Evolutionary conservation across 2,113 vertebrate genomes (phyloP).

Genomic region (Marmota flaviventris): DNA sequence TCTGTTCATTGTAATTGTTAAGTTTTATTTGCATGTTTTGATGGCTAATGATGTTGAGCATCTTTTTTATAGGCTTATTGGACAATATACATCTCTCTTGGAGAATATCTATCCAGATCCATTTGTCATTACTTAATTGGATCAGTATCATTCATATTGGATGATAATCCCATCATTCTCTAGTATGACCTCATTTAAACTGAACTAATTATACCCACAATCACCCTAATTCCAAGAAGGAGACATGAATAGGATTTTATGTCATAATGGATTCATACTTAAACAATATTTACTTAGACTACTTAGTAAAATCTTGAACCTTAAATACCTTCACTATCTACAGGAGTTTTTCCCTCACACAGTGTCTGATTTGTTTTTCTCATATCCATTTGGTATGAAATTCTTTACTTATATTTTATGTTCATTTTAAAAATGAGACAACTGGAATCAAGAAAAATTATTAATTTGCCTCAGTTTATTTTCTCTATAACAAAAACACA

Average conservation of each 20-base stretch:
- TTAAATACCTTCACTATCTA: neutral
- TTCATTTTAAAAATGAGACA: neutral
- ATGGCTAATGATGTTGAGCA: neutral
- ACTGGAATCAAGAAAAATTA: neutral
- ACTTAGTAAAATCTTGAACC: neutral
- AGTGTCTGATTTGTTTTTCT: constrained; percentile 5
- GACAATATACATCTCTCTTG: neutral
- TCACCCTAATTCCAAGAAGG: neutral
- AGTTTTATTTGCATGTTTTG: neutral
- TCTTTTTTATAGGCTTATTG: neutral
- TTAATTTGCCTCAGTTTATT: neutral
- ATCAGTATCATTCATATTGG: neutral
- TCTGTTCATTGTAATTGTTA: neutral
- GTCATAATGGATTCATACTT: neutral
- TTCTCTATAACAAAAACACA: neutral
- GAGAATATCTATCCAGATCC: neutral
- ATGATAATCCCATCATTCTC: neutral
- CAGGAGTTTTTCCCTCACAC: neutral
- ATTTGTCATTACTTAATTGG: neutral
- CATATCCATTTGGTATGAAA: neutral
- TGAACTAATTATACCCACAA: neutral
- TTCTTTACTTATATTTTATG: neutral
- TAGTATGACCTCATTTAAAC: neutral
- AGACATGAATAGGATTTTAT: neutral
- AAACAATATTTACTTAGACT: neutral